A percentile compares a stretch with the other conserved stretches of the same genome.
phyloP scores from a whole-genome alignment of 2,888 invertebrate species.

The Patella ulyssiponensis region DNA sequence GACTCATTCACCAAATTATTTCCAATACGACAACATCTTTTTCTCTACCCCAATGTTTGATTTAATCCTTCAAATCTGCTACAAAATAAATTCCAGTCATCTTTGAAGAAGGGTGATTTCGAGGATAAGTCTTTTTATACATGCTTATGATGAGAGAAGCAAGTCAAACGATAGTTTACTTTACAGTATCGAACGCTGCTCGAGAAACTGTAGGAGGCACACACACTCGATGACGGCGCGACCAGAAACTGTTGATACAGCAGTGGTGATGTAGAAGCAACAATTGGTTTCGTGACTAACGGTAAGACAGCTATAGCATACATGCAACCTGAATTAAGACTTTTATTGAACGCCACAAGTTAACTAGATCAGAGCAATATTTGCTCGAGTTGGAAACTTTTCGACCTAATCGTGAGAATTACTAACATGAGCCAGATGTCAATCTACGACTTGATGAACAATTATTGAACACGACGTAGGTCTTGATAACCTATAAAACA shows the following conservation, averaged over 20 bases:
- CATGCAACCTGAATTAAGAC: not conserved
- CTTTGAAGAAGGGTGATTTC: not conserved
- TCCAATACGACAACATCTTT: slow-evolving; percentile 11
- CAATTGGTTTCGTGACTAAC: slow-evolving; percentile 12
- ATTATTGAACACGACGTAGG: not conserved
- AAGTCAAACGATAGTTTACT: slow-evolving; percentile 12
- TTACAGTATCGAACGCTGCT: not conserved
- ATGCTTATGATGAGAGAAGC: not conserved
- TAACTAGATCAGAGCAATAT: not conserved
- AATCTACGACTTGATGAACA: not conserved
- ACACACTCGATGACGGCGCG: not conserved
- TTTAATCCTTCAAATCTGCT: slow-evolving; percentile 6
- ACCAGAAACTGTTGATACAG: not conserved
- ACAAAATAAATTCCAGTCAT: slow-evolving; percentile 2
- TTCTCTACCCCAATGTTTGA: slow-evolving; percentile 1
- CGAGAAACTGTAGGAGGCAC: slow-evolving; percentile 4
- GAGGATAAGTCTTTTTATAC: not conserved
- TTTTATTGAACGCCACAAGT: slow-evolving; percentile 1
- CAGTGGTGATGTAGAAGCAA: not conserved
- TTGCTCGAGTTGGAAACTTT: slow-evolving; percentile 1
- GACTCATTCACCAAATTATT: slow-evolving; percentile 9
- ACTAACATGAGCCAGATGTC: slow-evolving; percentile 7
- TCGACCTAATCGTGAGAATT: slow-evolving; percentile 5
- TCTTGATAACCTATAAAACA: no score
- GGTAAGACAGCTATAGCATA: slow-evolving; percentile 2